Percentiles rank a stretch among this genome's conserved stretches.
These are phyloP conservation scores for Acrobasis repandana DNA, from an alignment of 2,888 invertebrate genomes.

Conservation along the genomic window DNA sequence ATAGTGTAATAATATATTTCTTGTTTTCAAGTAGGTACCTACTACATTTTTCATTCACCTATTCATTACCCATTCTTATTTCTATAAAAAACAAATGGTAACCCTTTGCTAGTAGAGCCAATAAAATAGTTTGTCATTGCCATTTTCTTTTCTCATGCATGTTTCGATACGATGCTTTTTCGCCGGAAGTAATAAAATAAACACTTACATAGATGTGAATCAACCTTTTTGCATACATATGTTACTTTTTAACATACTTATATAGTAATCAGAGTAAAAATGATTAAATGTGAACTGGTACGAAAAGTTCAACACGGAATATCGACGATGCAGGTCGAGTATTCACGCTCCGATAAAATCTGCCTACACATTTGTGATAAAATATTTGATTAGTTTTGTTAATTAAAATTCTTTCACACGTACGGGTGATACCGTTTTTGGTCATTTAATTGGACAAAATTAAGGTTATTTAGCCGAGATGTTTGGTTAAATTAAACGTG, in stretches of 20 bases:
- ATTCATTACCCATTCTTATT: no score
- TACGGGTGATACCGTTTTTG: conserved; percentile 11
- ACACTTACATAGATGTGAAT: no score
- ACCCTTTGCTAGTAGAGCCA: no score
- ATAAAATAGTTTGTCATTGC: no score
- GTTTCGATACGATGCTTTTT: no score
- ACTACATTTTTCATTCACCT: no score
- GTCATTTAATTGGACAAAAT: neutral
- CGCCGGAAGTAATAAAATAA: no score
- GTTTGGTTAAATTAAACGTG: neutral
- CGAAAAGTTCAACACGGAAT: conserved; percentile 9
- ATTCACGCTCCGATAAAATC: conserved; percentile 15
- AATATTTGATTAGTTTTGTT: conserved; percentile 15
- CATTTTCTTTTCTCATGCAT: no score
- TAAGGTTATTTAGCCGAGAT: neutral
- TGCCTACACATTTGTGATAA: conserved; percentile 19
- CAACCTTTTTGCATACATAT: no score
- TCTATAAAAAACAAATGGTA: no score
- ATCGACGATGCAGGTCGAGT: conserved; percentile 10
- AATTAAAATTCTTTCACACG: conserved; percentile 20
- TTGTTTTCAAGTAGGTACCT: no score
- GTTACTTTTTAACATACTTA: neutral
- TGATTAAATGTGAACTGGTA: neutral
- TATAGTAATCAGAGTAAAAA: neutral
- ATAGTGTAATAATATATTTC: no score